Base-by-base conservation (phyloP, 2,797 vertebrate species). In the Smutsia temminckii region DNA sequence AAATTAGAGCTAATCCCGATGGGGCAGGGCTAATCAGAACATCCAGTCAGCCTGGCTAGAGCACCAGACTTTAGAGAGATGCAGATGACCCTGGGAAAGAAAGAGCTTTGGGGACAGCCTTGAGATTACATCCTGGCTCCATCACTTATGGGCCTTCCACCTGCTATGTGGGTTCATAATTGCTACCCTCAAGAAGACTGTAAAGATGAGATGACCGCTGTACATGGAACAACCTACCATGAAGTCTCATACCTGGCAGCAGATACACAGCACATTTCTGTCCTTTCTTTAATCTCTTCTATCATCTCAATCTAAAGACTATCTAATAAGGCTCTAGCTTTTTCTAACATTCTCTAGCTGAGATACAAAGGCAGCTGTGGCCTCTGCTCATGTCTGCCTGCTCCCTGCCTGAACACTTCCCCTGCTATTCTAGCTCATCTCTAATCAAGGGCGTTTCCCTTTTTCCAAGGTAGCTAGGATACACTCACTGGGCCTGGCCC, bases 381-480 rank as follows among this genome's bases (percentile, higher is more conserved):
- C 85, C 69, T 83, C 69, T 18, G 89, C 63, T 86, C 51, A 25
- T 0, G 5, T 64, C 63, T 83, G 83, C 78, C 34, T 69, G n/a
- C 85, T 83, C 46, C 63, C 81, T 91, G 72, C 18, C 42, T 25
- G 49, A 74, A 84, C 25, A 42, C 83, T 79, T 84, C n/a, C 17
- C 46, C 83, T 78, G 66, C 87, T 95, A 84, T 92, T 93, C 92
- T 75, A 92, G 92, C 85, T 97, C 46, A 2, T 84, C 37, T 74
- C 86, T 96, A 71, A 69, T 59, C 71, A 78, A 88, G 59, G 69
- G 68, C 86, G 74, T 40, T 63, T 79, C 51, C 53, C 42, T 27
- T 94, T 92, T 81, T 72, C 75, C 34, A 51, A 51, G 51, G 75
- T 87, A 92, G 69, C 85, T 74, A 92, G 80, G 91, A 92, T 78